Conservation (phyloP, 2,797 vertebrate species). For the Halcyon leucocephala region DNA sequence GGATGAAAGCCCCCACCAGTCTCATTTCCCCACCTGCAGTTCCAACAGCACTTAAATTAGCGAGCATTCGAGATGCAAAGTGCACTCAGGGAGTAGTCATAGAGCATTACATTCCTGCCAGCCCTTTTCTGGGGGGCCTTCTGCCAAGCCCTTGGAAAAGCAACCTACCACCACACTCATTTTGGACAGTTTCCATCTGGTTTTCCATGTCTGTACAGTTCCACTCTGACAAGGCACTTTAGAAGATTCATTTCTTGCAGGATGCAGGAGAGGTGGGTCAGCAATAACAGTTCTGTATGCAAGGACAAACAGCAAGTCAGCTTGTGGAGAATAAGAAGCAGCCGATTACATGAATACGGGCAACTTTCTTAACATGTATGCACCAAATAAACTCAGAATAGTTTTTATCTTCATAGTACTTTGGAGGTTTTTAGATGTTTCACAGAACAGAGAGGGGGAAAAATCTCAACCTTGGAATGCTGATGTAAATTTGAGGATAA, state of each 20-base stretch:
- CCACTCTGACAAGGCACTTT: not conserved
- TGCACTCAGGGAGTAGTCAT: not conserved
- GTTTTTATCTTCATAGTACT: not conserved
- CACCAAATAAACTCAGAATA: not conserved
- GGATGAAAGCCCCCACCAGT: not conserved
- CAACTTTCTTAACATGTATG: not conserved
- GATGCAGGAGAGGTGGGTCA: not conserved
- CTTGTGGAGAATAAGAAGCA: not conserved
- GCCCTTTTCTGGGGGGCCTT: not conserved
- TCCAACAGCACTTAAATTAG: not conserved
- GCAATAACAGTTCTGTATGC: not conserved
- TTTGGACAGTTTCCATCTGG: not conserved
- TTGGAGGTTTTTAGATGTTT: not conserved
- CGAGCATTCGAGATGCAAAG: not conserved
- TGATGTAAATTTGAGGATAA: not conserved
- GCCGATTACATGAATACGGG: not conserved
- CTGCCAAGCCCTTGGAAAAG: slow-evolving; percentile 40
- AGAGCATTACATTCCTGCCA: not conserved
- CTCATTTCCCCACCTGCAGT: not conserved
- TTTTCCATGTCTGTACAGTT: not conserved
- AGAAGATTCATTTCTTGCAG: not conserved
- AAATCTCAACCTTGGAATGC: not conserved
- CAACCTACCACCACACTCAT: not conserved
- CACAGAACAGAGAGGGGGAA: not conserved
- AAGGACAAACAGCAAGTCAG: not conserved